These are phyloP conservation scores for Ptyas mucosa DNA, from an alignment of 2,113 vertebrate species.

Conservation along the genomic window DNA sequence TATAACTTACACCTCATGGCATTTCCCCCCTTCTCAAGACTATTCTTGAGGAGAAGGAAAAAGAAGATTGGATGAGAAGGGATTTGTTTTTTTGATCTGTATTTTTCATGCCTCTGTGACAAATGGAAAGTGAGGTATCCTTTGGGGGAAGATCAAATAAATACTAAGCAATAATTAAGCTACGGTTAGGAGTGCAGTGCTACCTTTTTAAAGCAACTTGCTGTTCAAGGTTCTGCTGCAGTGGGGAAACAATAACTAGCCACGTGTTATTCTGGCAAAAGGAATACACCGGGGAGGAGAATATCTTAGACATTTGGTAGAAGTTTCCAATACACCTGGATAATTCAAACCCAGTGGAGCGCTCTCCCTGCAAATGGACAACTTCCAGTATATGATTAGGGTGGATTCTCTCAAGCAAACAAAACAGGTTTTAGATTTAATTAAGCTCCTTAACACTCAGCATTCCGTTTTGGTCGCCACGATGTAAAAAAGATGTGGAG, in stretches of 20 bases:
- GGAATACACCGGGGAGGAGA: neutral
- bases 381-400: neutral
- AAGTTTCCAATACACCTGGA: neutral
- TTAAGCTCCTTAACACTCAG: neutral
- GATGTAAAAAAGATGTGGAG: too few relatives aligned
- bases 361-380: neutral
- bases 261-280: neutral
- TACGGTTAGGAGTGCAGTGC: neutral
- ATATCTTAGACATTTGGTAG: neutral
- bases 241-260: neutral
- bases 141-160: neutral
- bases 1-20: neutral
- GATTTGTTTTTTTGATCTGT: neutral
- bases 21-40: neutral
- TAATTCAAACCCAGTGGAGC: neutral
- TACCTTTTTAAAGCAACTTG: neutral
- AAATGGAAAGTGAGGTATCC: neutral
- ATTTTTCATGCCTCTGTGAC: neutral
- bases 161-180: neutral
- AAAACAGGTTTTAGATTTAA: neutral
- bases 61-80: neutral
- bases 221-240: neutral
- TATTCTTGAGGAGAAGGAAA: neutral
- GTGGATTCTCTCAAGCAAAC: neutral
- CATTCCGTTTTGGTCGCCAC: too few relatives aligned